phyloP scores from a whole-genome alignment of 37 sponge, comb jelly and placozoan genomes.

The Corticium candelabrum region DNA sequence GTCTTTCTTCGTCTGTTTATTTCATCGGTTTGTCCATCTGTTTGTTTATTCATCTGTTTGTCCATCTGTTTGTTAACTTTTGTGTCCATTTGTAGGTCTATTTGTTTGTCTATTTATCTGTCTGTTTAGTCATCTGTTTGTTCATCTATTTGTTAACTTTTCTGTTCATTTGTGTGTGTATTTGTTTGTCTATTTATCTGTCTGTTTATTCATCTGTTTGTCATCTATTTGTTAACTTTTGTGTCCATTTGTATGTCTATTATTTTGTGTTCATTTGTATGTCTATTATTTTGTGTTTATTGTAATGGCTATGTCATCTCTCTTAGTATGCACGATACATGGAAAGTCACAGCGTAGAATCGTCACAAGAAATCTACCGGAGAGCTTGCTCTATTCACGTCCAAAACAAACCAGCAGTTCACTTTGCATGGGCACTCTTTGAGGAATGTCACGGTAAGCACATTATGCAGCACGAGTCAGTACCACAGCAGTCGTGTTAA shows the following conservation, averaged over 20 bases:
- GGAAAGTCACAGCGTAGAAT: constrained; percentile 20
- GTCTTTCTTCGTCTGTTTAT: no score
- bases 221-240: neutral
- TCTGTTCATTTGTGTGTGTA: no score
- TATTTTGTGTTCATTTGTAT: neutral
- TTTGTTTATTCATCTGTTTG: no score
- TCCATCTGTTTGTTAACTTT: no score
- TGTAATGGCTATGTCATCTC: no score
- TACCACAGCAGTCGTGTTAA: no score
- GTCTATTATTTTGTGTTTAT: neutral
- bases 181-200: neutral
- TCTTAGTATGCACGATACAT: constrained; percentile 54
- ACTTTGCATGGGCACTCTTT: constrained; percentile 60
- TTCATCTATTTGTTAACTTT: no score
- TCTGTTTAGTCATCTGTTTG: no score
- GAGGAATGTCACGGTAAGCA: constrained; percentile 50
- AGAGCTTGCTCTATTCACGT: constrained; percentile 58
- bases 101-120: no score
- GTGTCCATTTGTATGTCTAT: no score
- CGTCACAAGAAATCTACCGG: constrained; percentile 33
- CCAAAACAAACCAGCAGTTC: constrained; percentile 49
- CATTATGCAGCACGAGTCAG: neutral
- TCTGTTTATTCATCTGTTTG: neutral
- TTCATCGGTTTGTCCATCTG: no score
- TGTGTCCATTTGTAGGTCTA: no score